These are phyloP conservation scores for Beris morrisii DNA, from an alignment of 2,888 invertebrate species.

Conservation along the genomic window DNA sequence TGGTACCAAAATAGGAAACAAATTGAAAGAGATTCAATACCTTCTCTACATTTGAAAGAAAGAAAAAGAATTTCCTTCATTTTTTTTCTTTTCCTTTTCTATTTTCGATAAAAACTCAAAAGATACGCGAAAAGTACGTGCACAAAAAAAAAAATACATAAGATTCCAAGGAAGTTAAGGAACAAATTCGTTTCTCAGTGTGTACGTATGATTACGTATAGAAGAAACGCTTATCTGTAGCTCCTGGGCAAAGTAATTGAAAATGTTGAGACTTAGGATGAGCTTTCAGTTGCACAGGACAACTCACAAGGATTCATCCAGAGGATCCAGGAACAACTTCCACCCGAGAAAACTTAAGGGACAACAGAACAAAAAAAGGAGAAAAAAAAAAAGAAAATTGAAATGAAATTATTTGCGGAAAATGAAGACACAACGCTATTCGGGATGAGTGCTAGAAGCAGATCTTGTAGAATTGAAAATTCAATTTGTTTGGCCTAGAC, in stretches of 20 bases:
- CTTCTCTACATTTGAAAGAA: too few species aligned
- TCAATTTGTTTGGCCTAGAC: slow-evolving; percentile 32
- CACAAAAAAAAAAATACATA: not conserved
- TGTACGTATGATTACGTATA: slow-evolving; percentile 11
- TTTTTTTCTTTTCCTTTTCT: too few species aligned
- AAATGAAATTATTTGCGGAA: slow-evolving; percentile 32
- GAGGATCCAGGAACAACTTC: slow-evolving; percentile 27
- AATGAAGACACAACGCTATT: slow-evolving; percentile 28
- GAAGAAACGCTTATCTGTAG: slow-evolving; percentile 35
- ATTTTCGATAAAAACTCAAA: too few species aligned
- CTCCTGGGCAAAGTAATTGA: slow-evolving; percentile 39
- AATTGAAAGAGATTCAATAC: too few species aligned
- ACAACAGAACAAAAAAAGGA: slow-evolving; percentile 20
- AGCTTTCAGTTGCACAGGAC: slow-evolving; percentile 37
- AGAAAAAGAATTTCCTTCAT: too few species aligned
- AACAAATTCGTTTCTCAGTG: not conserved
- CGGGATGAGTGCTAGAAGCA: slow-evolving; percentile 25
- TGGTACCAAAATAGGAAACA: too few species aligned
- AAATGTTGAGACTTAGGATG: slow-evolving; percentile 36
- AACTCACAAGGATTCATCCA: slow-evolving; percentile 34
- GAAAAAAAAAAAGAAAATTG: slow-evolving; percentile 28
- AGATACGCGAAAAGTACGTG: too few species aligned
- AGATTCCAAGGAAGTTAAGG: slow-evolving; percentile 7
- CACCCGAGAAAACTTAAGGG: slow-evolving; percentile 16
- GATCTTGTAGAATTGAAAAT: slow-evolving; percentile 29